Conservation (phyloP, 1,140 invertebrate genomes). For the Brachionus calyciflorus region DNA sequence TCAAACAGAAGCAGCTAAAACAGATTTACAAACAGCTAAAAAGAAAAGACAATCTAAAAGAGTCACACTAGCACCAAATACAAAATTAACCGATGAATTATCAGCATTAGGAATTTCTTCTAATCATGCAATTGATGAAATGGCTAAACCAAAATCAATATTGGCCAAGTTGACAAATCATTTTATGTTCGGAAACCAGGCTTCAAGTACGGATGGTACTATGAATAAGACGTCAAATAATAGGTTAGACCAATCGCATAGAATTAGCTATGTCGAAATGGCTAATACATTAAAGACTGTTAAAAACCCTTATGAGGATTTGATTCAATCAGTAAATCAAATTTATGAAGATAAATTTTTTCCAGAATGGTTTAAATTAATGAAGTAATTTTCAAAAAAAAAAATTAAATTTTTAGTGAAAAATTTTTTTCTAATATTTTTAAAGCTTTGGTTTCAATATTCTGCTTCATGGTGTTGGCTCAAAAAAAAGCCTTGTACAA, state of each 20-base stretch:
- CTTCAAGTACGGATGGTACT: background rate
- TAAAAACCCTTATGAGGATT: background rate
- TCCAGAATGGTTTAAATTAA: slow-evolving; percentile 43
- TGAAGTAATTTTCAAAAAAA: background rate
- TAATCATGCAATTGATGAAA: background rate
- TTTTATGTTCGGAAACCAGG: slow-evolving; percentile 32
- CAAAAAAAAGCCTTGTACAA: slow-evolving; percentile 75
- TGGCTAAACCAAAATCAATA: background rate
- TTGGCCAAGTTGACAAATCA: slow-evolving; percentile 15
- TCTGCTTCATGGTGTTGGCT: slow-evolving; percentile 81
- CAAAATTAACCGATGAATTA: background rate
- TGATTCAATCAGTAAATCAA: slow-evolving; percentile 9
- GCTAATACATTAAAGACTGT: slow-evolving; percentile 10
- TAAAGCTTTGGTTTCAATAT: slow-evolving; percentile 79
- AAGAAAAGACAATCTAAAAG: slow-evolving; percentile 20
- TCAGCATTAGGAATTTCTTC: background rate
- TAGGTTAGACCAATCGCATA: slow-evolving; percentile 26
- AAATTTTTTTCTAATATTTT: background rate
- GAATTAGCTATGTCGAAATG: slow-evolving; percentile 44
- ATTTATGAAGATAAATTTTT: slow-evolving; percentile 22
- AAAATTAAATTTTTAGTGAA: background rate
- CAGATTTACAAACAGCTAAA: slow-evolving; percentile 10
- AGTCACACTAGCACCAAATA: background rate
- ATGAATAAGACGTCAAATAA: slow-evolving; percentile 43
- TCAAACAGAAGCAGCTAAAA: background rate